Evolutionary conservation across 2,113 vertebrate species (phyloP), one percentile per base, ranked within the genome.

Genomic region (Rhineura floridana): DNA sequence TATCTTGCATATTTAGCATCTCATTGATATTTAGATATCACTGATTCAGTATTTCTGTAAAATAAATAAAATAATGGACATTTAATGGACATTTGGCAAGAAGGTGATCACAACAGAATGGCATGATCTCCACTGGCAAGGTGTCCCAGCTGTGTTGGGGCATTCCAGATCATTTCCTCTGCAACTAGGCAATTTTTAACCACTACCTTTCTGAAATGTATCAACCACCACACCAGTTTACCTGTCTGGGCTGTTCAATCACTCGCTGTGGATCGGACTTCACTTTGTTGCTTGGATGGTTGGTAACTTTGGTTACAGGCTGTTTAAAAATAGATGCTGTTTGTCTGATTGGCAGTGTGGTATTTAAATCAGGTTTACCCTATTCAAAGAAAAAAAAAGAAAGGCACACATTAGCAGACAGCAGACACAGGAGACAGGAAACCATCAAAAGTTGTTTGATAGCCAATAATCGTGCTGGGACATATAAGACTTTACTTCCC

Each of bases 291-390:
- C 91, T 97, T 0, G 98, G 98, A 80, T 98, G 98, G 91, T 97
- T 97, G 3, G 98, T 98, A 63, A 98, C 97, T 97, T 98, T 98
- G 96, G 98, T 98, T 91, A 98, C 98, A 0, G 98, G 98, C 88
- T 98, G 98, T 92, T 98, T 98, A 93, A 98, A 98, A 96, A 98
- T 98, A 19, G 98, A 98, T 0, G 98, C 98, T 0, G 98, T 98
- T 91, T 98, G 98, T 92, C 98, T 96, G 94, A 98, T 98, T 5
- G 98, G 98, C 89, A 98, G 96, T 39, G 98, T 95, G 3, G 98
- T 98, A 91, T 98, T 98, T 92, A 98, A 95, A 94, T 98, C 98
- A 50, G 97, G 97, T 96, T 98, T 98, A 36, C 97, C 97, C 98
- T 98, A 93, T 85, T 77, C 59, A 87, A 23, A 55, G 76, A 92